phyloP scores from a whole-genome alignment of 2,888 invertebrate species.

The Drosophila yooni region DNA sequence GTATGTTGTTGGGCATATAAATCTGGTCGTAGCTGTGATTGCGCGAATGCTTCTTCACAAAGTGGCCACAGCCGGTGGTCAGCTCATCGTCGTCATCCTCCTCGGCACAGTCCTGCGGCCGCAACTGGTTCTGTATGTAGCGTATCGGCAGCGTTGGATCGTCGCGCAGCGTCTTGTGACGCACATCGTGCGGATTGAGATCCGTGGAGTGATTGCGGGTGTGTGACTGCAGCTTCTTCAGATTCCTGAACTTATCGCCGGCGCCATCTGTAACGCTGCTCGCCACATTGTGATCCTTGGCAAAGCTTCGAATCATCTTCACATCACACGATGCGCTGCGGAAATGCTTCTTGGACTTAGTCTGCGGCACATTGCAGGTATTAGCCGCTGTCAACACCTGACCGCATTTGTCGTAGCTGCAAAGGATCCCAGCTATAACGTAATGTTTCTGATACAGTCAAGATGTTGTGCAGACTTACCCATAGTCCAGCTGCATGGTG shows the following conservation, averaged over 20 bases:
- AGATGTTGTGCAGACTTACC: slow-evolving; percentile 78
- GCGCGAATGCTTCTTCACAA: slow-evolving; percentile 84
- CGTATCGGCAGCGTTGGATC: slow-evolving; percentile 83
- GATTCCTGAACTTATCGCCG: slow-evolving; percentile 80
- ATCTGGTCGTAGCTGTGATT: slow-evolving; percentile 85
- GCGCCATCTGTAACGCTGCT: slow-evolving; percentile 55
- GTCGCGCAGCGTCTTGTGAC: slow-evolving; percentile 79
- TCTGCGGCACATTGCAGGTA: slow-evolving; percentile 76
- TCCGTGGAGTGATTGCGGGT: slow-evolving; percentile 85
- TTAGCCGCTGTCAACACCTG: slow-evolving; percentile 69
- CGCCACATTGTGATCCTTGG: slow-evolving; percentile 81
- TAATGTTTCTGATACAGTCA: not conserved
- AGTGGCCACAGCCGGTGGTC: slow-evolving; percentile 83
- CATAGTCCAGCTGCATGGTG: slow-evolving; percentile 88
- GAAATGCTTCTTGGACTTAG: slow-evolving; percentile 84
- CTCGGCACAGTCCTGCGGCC: slow-evolving; percentile 75
- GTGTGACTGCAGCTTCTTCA: slow-evolving; percentile 84
- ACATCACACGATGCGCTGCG: slow-evolving; percentile 85
- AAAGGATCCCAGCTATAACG: not conserved
- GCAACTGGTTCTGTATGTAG: slow-evolving; percentile 84
- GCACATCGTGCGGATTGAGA: slow-evolving; percentile 82
- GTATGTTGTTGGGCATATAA: slow-evolving; percentile 85
- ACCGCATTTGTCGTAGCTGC: slow-evolving; percentile 83
- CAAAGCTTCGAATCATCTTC: slow-evolving; percentile 84
- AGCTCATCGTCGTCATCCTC: slow-evolving; percentile 83